phyloP scores from a whole-genome alignment of 2,888 invertebrate genomes.

The Erpobdella octoculata region DNA sequence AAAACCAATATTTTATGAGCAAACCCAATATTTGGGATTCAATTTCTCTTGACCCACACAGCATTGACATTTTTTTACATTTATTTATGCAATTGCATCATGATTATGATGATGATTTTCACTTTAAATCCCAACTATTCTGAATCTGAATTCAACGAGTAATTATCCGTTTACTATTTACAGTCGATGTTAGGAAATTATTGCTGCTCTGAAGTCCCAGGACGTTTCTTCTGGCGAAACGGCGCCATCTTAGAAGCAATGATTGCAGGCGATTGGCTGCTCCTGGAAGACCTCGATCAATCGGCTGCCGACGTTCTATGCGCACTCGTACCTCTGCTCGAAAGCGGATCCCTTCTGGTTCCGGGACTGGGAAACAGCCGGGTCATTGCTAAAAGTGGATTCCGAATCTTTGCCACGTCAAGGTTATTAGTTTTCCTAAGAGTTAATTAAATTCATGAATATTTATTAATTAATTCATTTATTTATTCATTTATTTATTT shows the following conservation, averaged over 20 bases:
- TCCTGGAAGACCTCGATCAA: constrained; percentile 88
- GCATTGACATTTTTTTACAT: not conserved
- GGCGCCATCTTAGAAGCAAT: constrained; percentile 74
- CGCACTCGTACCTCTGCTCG: constrained; percentile 73
- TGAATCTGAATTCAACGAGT: not conserved
- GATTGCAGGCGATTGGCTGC: constrained; percentile 64
- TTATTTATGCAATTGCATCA: not conserved
- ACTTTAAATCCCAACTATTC: not conserved
- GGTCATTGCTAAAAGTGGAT: constrained; percentile 71
- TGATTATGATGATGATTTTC: not conserved
- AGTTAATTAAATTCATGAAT: not conserved
- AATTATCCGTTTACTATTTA: constrained; percentile 22
- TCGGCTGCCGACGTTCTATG: constrained; percentile 88
- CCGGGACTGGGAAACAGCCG: constrained; percentile 75
- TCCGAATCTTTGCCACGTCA: constrained; percentile 85
- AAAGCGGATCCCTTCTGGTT: constrained; percentile 71
- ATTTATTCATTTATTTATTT: not conserved
- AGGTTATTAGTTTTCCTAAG: constrained; percentile 46
- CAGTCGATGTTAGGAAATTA: constrained; percentile 78
- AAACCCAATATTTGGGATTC: not conserved
- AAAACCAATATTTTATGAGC: too few relatives aligned
- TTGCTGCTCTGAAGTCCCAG: constrained; percentile 88
- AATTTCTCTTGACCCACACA: not conserved
- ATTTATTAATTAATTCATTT: not conserved
- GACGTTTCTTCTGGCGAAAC: constrained; percentile 91